A percentile compares a stretch with the other conserved stretches of the same genome.
Evolutionary conservation across 2,113 vertebrate species (phyloP).

Genomic region (Corythaixoides concolor): DNA sequence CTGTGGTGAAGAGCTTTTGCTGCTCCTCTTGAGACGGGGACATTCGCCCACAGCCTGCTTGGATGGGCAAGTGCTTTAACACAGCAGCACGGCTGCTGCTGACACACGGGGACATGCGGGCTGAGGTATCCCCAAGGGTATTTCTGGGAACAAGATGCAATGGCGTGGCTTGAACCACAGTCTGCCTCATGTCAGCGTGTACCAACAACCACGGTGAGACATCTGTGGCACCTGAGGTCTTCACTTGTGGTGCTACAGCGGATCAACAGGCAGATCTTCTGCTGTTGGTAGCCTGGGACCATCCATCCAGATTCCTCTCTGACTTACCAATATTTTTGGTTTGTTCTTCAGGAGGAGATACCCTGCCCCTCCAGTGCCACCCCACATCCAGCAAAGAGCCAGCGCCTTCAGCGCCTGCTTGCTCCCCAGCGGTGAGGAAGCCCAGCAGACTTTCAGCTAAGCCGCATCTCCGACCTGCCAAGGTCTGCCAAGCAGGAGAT

Average conservation of each 20-base stretch:
- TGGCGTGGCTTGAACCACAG: neutral
- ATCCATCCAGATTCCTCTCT: neutral
- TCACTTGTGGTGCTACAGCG: neutral
- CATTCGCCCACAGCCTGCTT: neutral
- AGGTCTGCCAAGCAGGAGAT: constrained; percentile 80
- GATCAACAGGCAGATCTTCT: neutral
- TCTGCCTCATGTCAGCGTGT: neutral
- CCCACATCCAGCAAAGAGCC: constrained; percentile 52
- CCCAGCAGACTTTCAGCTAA: constrained; percentile 1
- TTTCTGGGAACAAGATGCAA: neutral
- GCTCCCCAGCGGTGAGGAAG: neutral
- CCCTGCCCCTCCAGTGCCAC: constrained; percentile 73
- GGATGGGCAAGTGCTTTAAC: neutral
- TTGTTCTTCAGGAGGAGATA: constrained; percentile 72
- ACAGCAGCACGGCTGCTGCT: neutral
- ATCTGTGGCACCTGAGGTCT: neutral
- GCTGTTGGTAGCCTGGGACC: neutral
- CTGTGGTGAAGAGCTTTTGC: neutral
- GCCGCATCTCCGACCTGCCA: constrained; percentile 79
- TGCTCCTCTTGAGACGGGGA: neutral
- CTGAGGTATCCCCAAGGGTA: neutral
- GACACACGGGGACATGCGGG: fast-evolving
- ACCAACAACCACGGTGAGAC: neutral
- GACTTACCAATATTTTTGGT: neutral
- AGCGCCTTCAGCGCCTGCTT: neutral